Conservation (phyloP, 2,888 invertebrate genomes). For the Patella ulyssiponensis region DNA sequence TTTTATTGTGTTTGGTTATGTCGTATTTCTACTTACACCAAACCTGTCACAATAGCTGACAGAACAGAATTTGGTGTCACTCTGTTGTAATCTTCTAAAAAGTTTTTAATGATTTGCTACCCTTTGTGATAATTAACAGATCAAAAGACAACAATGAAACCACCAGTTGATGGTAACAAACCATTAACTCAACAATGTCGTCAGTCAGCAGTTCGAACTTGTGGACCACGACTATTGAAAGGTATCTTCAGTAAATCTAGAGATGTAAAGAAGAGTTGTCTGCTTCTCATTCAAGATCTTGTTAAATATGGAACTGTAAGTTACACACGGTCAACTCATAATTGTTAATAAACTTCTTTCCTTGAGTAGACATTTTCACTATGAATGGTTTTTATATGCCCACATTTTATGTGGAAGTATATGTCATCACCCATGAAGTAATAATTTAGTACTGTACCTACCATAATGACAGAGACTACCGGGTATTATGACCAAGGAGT, state of each 20-base stretch:
- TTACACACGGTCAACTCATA: neutral
- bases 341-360: too few species aligned
- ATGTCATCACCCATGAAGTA: too few species aligned
- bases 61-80: neutral
- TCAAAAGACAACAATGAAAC: constrained; percentile 23
- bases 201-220: constrained; percentile 39
- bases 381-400: too few species aligned
- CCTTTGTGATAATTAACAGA: neutral
- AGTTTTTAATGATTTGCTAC: neutral
- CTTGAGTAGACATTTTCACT: too few species aligned
- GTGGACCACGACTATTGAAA: constrained; percentile 42
- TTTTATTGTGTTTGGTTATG: too few species aligned
- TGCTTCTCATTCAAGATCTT: constrained; percentile 55
- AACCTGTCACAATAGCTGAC: neutral
- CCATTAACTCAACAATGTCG: constrained; percentile 54
- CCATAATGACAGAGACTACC: too few species aligned
- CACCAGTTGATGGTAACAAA: constrained; percentile 50
- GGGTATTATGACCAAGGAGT: too few species aligned
- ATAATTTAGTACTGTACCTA: too few species aligned
- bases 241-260: constrained; percentile 49
- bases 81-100: constrained; percentile 6
- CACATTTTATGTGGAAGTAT: too few species aligned
- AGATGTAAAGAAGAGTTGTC: constrained; percentile 43
- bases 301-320: constrained; percentile 56
- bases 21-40: neutral